These are phyloP conservation scores for Drosophila bifasciata DNA, from an alignment of 1,140 invertebrate genomes.

Conservation along the genomic window DNA sequence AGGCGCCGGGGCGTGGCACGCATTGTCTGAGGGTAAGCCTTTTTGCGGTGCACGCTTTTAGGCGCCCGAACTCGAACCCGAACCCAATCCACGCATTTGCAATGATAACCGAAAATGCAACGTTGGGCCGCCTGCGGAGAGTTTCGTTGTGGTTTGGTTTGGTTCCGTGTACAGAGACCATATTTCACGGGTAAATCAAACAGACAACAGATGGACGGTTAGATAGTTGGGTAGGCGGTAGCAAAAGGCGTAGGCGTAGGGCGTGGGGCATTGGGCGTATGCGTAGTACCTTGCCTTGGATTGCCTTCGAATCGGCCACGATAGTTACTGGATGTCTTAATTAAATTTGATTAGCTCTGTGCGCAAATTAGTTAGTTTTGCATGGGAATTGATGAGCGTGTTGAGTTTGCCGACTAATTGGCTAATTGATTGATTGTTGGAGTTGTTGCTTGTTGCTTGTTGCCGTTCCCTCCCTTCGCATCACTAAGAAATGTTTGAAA, in stretches of 20 bases:
- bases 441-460: conserved; percentile 29
- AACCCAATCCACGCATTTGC: conserved; percentile 61
- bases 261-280: conserved; percentile 27
- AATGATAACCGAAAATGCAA: conserved; percentile 70
- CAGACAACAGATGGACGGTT: conserved; percentile 53
- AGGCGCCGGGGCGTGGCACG: conserved; percentile 58
- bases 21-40: conserved; percentile 61
- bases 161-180: conserved; percentile 63
- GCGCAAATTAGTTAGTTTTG: conserved; percentile 76
- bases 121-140: conserved; percentile 21
- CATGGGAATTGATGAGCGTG: conserved; percentile 64
- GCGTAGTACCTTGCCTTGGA: conserved; percentile 35
- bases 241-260: neutral
- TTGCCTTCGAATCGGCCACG: conserved; percentile 34
- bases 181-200: conserved; percentile 76
- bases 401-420: conserved; percentile 71
- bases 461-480: conserved; percentile 2
- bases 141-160: conserved; percentile 17
- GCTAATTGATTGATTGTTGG: conserved; percentile 77
- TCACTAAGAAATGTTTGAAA: conserved; percentile 20
- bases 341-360: conserved; percentile 82
- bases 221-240: conserved; percentile 13
- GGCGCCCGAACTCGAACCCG: conserved; percentile 22
- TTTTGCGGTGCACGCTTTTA: conserved; percentile 67
- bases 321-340: conserved; percentile 71